Conservation (phyloP, 2,888 invertebrate genomes). For the Blomia tropicalis region DNA sequence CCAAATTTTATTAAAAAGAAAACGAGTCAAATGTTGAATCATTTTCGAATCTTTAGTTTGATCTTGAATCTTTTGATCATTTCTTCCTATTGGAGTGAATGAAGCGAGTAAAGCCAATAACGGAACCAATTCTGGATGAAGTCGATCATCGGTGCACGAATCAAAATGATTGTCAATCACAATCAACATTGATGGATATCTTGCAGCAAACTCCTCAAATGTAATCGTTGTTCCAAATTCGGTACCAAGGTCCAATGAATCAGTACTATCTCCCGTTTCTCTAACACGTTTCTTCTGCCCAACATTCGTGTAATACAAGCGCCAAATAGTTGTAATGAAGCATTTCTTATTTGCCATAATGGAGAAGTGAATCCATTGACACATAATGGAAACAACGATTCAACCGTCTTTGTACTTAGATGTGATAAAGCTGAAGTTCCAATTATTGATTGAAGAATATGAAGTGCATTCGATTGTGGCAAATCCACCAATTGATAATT, state of each 20-base stretch:
- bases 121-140: constrained; percentile 19
- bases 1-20: constrained; percentile 17
- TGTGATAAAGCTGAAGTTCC: constrained; percentile 16
- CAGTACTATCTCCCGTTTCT: not conserved
- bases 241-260: not conserved
- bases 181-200: constrained; percentile 16
- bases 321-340: constrained; percentile 21
- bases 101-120: constrained; percentile 17
- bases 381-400: constrained; percentile 20
- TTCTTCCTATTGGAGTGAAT: constrained; percentile 8
- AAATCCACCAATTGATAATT: constrained; percentile 1
- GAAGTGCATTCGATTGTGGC: constrained; percentile 21
- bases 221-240: constrained; percentile 19
- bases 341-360: constrained; percentile 20
- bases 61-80: not conserved
- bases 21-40: not conserved
- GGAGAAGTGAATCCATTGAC: constrained; percentile 7
- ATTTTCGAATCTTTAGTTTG: not conserved
- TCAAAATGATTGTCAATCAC: constrained; percentile 13
- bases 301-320: constrained; percentile 17
- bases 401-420: constrained; percentile 14
- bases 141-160: not conserved
- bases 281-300: constrained; percentile 13
- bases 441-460: constrained; percentile 14
- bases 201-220: constrained; percentile 10